Conservation (phyloP, 2,797 vertebrate genomes). For the Microcaecilia unicolor region DNA sequence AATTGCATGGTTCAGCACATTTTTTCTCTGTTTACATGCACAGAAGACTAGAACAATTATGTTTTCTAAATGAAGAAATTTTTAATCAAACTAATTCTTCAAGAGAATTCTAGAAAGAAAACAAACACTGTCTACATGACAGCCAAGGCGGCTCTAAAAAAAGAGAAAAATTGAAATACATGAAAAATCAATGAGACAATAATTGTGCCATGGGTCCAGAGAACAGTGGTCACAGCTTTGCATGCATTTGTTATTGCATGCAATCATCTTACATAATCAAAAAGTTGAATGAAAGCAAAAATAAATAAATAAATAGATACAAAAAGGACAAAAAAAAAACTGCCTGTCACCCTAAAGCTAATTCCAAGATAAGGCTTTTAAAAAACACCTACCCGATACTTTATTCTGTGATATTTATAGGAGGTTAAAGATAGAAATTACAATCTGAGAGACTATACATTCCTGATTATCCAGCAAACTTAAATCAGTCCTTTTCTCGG, state of each 20-base stretch:
- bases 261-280: conserved; percentile 38
- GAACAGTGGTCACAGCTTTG: conserved; percentile 36
- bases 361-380: conserved; percentile 50
- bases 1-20: conserved; percentile 11
- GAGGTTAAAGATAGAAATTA: conserved; percentile 76
- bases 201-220: conserved; percentile 56
- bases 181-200: conserved; percentile 70
- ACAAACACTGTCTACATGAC: conserved; percentile 44
- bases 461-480: conserved; percentile 91
- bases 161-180: conserved; percentile 65
- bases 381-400: conserved; percentile 55
- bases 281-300: conserved; percentile 45
- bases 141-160: conserved; percentile 41
- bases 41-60: conserved; percentile 17
- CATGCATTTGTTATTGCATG: conserved; percentile 49
- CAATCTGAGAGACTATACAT: conserved; percentile 61
- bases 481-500: conserved; percentile 68
- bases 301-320: no score
- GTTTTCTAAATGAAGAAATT: conserved; percentile 29
- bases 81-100: conserved; percentile 43
- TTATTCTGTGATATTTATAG: conserved; percentile 70
- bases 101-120: conserved; percentile 47
- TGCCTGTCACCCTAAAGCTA: conserved; percentile 51
- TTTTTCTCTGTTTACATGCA: conserved; percentile 18
- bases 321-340: conserved; percentile 11